phyloP scores from a whole-genome alignment of 2,113 vertebrate genomes.

The Anoplopoma fimbria region DNA sequence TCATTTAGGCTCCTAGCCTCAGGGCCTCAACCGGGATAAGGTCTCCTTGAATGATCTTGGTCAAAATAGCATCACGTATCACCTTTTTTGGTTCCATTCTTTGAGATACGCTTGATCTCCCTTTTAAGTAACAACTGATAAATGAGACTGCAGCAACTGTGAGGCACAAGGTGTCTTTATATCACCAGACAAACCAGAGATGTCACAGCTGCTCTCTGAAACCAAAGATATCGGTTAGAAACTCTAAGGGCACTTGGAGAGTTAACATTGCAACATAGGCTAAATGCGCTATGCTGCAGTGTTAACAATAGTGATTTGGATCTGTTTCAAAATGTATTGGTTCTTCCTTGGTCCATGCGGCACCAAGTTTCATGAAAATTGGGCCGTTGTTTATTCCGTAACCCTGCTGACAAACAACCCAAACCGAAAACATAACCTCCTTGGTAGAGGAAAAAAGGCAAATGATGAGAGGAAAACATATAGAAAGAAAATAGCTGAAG shows the following conservation, averaged over 20 bases:
- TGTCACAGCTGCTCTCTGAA: background rate
- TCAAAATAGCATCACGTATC: conserved; percentile 1
- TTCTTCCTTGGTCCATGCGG: background rate
- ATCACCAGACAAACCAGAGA: background rate
- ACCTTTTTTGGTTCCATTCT: background rate
- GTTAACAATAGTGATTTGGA: too few species aligned
- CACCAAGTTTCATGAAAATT: background rate
- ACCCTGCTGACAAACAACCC: background rate
- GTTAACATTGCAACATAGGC: too few species aligned
- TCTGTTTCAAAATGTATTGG: too few species aligned
- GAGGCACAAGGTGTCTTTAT: background rate
- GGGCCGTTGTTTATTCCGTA: background rate
- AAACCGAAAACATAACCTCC: background rate
- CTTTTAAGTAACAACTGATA: background rate
- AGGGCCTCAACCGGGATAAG: conserved; percentile 1
- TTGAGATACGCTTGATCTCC: background rate
- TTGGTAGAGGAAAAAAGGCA: too few species aligned
- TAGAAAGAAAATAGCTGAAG: too few species aligned
- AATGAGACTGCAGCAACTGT: background rate
- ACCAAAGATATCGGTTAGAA: background rate
- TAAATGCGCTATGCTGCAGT: background rate
- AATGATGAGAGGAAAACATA: too few species aligned
- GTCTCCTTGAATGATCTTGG: background rate
- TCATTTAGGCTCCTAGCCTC: conserved; percentile 30
- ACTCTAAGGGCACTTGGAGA: background rate